Evolutionary conservation across 1,140 invertebrate species (phyloP).

Genomic region (Centruroides vittatus): DNA sequence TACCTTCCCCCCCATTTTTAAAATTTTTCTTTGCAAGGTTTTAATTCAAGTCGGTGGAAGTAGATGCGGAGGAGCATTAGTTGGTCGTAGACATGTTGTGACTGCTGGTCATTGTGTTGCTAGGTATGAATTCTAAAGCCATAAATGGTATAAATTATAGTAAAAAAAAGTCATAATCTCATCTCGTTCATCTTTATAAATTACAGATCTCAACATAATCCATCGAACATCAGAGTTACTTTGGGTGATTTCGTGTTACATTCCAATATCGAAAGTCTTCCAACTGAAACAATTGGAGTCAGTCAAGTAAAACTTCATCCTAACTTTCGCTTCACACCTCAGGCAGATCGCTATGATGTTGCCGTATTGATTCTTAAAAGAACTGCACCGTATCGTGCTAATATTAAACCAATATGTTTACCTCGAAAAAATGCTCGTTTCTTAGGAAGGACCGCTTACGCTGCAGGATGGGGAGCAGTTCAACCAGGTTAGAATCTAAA

Average conservation of each 20-base stretch:
- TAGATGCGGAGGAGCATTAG: slow-evolving; percentile 86
- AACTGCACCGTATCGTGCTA: slow-evolving; percentile 73
- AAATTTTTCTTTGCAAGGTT: slow-evolving; percentile 41
- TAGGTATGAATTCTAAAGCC: slow-evolving; percentile 30
- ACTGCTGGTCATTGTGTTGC: slow-evolving; percentile 94
- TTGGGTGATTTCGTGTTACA: slow-evolving; percentile 88
- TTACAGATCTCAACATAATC: slow-evolving; percentile 47
- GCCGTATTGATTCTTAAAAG: slow-evolving; percentile 75
- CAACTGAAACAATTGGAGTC: slow-evolving; percentile 79
- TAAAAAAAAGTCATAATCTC: no score
- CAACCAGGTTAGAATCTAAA: slow-evolving; percentile 40
- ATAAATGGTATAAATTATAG: not conserved
- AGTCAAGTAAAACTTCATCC: slow-evolving; percentile 78
- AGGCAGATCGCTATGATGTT: slow-evolving; percentile 69
- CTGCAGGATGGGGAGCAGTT: slow-evolving; percentile 87
- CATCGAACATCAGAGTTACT: slow-evolving; percentile 77
- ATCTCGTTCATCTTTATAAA: not conserved
- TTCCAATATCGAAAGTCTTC: slow-evolving; percentile 72
- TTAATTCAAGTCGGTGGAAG: slow-evolving; percentile 81
- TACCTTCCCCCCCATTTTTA: not conserved
- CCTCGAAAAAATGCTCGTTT: slow-evolving; percentile 81
- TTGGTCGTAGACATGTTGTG: slow-evolving; percentile 81
- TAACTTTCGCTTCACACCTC: slow-evolving; percentile 88
- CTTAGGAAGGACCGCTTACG: slow-evolving; percentile 76
- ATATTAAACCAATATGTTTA: slow-evolving; percentile 83